Evolutionary conservation across 2,797 vertebrate species (phyloP), one percentile per base, ranked within the genome.

Genomic region (Hoplostethus mediterraneus): DNA sequence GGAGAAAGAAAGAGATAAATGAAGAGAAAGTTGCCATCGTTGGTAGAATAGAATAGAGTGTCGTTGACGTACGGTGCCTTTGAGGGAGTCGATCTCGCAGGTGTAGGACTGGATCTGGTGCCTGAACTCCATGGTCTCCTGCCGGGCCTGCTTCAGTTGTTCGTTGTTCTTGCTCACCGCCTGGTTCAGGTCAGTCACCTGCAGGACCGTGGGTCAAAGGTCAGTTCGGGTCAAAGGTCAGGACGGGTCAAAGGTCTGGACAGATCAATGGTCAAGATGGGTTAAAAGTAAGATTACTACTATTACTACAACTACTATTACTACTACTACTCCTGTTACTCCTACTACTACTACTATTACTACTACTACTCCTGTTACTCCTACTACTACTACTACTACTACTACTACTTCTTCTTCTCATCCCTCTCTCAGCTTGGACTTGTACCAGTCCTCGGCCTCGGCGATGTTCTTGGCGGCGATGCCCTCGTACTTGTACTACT

Each of bases 51-150:
- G 31, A 25, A 4, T 8, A 13, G 31, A 57, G 31, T 38, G 12
- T 16, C 30, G 1, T 5, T 57, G 30, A 40, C 97, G 97, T 84
- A 99, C 98, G 0, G 97, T 98, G 89, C 98, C 98, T 89, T 99
- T 99, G 79, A 99, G 97, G 25, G 98, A 97, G 30, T 99, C 98
- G 0, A 99, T 97, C 94, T 99, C 98, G 0, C 98, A 99, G 88
- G 97, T 99, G 93, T 97, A 98, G 90, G 97, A 99, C 93, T 99
- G 98, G 91, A 99, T 97, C 95, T 99, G 98, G 95, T 99, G 98
- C 51, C 98, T 94, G 92, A 95, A 99, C 86, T 99, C 98, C 96
- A 98, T 96, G 93, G 89, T 93, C 85, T 99, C 98, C 89, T 97
- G 96, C 85, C 99, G 99, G 58, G 97, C 92, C 85, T 96, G 95